Evolutionary conservation across 2,113 vertebrate species (phyloP), one percentile per base, ranked within the genome.

Genomic region (Hiodon tergisus): DNA sequence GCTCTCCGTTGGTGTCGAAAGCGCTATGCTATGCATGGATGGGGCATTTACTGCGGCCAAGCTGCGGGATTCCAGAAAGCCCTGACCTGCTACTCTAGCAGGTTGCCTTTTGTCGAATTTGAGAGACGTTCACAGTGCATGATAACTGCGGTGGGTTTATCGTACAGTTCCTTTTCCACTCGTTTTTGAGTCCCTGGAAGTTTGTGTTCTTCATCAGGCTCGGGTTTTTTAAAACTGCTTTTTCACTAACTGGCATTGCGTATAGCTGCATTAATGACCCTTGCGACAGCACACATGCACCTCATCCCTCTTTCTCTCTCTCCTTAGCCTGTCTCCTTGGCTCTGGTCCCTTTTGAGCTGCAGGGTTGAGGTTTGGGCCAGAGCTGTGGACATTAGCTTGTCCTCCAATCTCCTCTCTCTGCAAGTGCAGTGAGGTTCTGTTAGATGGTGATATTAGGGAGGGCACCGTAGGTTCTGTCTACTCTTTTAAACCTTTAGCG

Each of bases 401-500:
- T 52, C 13, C 31, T 31, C 1, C 69, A 4, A 13, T 71, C 16
- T 13, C 69, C 17, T 71, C 54, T 54, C 51, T 11, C 8, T 55
- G 53, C 69, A 9, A 8, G 13, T 46, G 31, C 54, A 50, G 31
- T 67, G 16, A 14, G 61, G 50, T 11, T n/a, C 51, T 54, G 67
- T 16, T 50, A 67, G 72, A 51, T 51, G n/a, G 8, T 8, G 11
- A 31, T 62, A 73, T 62, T 50, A 63, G 50, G 50, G 67, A 17
- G 67, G 74, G 66, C 47, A 17, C 9, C 52, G 63, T 10, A 14
- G 75, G 4, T 76, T 71, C 75, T 63, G 68, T 13, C 53, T 11
- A 59, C 69, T 69, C 85, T 87, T 87, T 86, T 87, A 89, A 88
- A 84, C 87, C 88, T 89, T 91, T 90, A 89, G 78, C 84, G 85